These are phyloP conservation scores for Sardina pilchardus DNA, from an alignment of 2,113 vertebrate species.

Conservation along the genomic window DNA sequence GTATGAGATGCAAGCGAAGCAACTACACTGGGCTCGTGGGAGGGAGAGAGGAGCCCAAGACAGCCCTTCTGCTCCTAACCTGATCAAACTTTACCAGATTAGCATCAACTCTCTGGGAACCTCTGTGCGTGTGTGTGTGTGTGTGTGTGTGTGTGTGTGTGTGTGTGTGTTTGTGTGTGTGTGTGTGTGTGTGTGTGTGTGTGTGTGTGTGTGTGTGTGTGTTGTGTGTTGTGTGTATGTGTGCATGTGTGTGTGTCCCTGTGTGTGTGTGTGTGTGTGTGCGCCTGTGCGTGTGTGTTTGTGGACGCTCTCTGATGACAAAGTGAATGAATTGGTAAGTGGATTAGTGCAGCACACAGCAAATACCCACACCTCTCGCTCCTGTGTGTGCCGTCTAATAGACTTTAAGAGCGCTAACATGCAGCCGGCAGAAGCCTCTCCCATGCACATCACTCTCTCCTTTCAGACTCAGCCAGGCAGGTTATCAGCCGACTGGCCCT, in stretches of 20 bases:
- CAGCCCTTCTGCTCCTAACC: constrained; percentile 25
- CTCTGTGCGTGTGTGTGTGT: constrained; percentile 16
- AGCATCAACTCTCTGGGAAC: constrained; percentile 27
- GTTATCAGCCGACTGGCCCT: neutral
- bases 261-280: neutral
- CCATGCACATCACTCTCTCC: neutral
- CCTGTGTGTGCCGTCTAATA: neutral
- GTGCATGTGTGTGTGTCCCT: neutral
- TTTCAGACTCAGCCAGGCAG: neutral
- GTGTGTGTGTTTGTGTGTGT: constrained; percentile 11
- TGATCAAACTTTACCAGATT: constrained; percentile 46
- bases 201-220: neutral
- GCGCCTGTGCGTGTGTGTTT: constrained; percentile 4
- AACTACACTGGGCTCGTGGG: neutral
- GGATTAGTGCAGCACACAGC: constrained; percentile 29
- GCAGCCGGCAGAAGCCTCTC: neutral
- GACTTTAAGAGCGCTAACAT: neutral
- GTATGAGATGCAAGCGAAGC: neutral
- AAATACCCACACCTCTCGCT: neutral
- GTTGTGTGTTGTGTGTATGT: too few species aligned
- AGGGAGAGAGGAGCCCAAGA: neutral
- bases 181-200: constrained; percentile 10
- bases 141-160: neutral
- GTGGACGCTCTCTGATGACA: constrained; percentile 22
- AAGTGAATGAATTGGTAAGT: constrained; percentile 40